Evolutionary conservation across 2,797 vertebrate species (phyloP).

Genomic region (Catharus ustulatus): DNA sequence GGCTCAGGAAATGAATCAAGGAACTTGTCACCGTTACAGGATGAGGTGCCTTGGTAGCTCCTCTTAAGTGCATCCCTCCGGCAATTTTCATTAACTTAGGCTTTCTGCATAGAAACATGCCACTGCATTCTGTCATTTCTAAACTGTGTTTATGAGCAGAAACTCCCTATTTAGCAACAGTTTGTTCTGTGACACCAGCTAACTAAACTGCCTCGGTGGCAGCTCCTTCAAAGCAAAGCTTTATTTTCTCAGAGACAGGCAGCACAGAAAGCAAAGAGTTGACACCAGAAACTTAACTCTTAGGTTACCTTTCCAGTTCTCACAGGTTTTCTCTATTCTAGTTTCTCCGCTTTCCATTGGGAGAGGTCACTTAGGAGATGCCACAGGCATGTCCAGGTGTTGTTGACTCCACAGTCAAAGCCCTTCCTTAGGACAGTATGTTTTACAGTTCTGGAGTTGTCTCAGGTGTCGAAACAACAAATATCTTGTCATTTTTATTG

Average conservation of each 20-base stretch:
- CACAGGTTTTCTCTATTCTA: neutral
- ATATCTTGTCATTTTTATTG: neutral
- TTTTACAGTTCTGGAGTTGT: neutral
- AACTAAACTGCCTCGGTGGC: neutral
- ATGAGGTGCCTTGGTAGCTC: conserved; percentile 6
- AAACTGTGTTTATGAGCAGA: neutral
- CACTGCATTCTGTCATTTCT: conserved; percentile 28
- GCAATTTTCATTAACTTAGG: conserved; percentile 52
- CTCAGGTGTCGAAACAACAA: neutral
- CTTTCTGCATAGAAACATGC: conserved; percentile 33
- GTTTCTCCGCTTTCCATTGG: neutral
- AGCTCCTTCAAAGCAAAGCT: conserved; percentile 23
- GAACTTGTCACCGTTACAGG: conserved; percentile 21
- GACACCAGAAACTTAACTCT: neutral
- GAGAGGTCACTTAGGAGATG: accelerated
- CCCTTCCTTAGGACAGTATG: neutral
- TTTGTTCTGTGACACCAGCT: conserved; percentile 10
- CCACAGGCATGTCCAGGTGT: neutral
- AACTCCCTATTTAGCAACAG: conserved; percentile 28
- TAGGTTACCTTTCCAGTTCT: neutral
- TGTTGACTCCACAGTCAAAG: neutral
- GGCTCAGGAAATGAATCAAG: conserved; percentile 32
- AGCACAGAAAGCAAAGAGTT: neutral
- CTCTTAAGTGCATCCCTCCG: conserved; percentile 40
- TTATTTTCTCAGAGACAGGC: neutral